phyloP scores from a whole-genome alignment of 2,888 invertebrate species.

The Furcula furcula region DNA sequence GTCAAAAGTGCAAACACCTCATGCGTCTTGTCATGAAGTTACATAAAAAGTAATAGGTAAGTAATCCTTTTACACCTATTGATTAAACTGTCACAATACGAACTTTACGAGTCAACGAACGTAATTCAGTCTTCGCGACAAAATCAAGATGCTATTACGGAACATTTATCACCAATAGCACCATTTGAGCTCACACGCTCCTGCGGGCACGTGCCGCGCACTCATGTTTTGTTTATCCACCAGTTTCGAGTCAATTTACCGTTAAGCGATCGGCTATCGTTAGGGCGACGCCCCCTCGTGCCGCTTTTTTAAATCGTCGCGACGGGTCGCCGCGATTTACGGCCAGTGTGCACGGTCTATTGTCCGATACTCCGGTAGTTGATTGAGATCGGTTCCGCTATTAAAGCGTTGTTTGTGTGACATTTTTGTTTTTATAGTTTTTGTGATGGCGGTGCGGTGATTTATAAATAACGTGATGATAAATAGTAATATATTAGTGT shows the following conservation, averaged over 20 bases:
- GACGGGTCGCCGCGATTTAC: slow-evolving; percentile 59
- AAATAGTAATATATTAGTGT: slow-evolving; percentile 16
- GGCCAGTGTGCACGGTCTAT: slow-evolving; percentile 53
- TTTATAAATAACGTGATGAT: slow-evolving; percentile 26
- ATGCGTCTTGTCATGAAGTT: no score
- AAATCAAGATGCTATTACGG: slow-evolving; percentile 73
- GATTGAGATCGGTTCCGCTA: slow-evolving; percentile 64
- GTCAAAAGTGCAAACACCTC: no score
- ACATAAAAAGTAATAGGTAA: no score
- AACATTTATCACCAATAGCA: slow-evolving; percentile 67
- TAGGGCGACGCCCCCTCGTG: slow-evolving; percentile 57
- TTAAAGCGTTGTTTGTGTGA: slow-evolving; percentile 41
- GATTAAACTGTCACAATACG: no score
- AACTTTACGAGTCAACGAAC: slow-evolving; percentile 43
- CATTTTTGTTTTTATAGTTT: slow-evolving; percentile 29
- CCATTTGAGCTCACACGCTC: slow-evolving; percentile 45
- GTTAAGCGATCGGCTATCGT: slow-evolving; percentile 60
- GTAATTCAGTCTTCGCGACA: slow-evolving; percentile 38
- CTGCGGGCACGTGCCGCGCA: slow-evolving; percentile 57
- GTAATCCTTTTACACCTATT: no score
- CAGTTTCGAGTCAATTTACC: slow-evolving; percentile 70
- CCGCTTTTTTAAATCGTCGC: slow-evolving; percentile 59
- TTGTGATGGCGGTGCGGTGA: slow-evolving; percentile 11
- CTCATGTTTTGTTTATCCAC: slow-evolving; percentile 66
- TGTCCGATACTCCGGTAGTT: slow-evolving; percentile 40